These are phyloP conservation scores for Eristalis intricaria DNA, from an alignment of 2,888 invertebrate species.

Conservation along the genomic window DNA sequence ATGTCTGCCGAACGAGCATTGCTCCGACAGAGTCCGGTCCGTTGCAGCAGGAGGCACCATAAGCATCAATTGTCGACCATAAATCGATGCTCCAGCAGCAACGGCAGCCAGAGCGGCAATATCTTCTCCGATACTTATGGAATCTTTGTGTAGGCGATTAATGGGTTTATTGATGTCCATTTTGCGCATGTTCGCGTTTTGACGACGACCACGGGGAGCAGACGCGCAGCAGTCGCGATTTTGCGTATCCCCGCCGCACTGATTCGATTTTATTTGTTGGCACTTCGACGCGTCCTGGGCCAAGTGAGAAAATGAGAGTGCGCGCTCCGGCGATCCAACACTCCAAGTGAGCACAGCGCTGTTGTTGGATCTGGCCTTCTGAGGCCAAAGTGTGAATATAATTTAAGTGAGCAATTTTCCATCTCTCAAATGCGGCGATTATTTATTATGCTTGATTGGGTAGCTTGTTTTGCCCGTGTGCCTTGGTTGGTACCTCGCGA, in stretches of 20 bases:
- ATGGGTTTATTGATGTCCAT: slow-evolving; percentile 74
- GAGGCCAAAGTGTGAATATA: slow-evolving; percentile 81
- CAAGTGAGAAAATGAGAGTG: slow-evolving; percentile 65
- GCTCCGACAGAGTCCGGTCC: slow-evolving; percentile 10
- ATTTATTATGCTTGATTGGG: slow-evolving; percentile 81
- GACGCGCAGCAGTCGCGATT: slow-evolving; percentile 30
- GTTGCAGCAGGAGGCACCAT: slow-evolving; percentile 52
- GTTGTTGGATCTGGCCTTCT: slow-evolving; percentile 74
- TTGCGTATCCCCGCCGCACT: slow-evolving; percentile 54
- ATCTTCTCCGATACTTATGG: slow-evolving; percentile 66
- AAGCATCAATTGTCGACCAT: slow-evolving; percentile 64
- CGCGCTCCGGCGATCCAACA: slow-evolving; percentile 15
- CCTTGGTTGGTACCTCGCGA: slow-evolving; percentile 14
- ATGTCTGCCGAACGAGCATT: slow-evolving; percentile 38
- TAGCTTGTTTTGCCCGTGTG: slow-evolving; percentile 73
- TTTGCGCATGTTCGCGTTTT: slow-evolving; percentile 69
- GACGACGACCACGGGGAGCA: slow-evolving; percentile 21
- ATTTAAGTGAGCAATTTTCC: slow-evolving; percentile 81
- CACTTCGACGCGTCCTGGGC: slow-evolving; percentile 47
- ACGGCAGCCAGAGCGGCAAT: slow-evolving; percentile 57
- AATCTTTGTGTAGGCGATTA: slow-evolving; percentile 74
- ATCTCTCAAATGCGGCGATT: slow-evolving; percentile 79
- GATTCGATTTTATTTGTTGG: slow-evolving; percentile 71
- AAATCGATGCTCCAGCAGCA: slow-evolving; percentile 58
- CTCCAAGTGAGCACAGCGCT: background rate